Conservation (phyloP, 2,888 invertebrate species). For the Rhopalosiphum nymphaeae region DNA sequence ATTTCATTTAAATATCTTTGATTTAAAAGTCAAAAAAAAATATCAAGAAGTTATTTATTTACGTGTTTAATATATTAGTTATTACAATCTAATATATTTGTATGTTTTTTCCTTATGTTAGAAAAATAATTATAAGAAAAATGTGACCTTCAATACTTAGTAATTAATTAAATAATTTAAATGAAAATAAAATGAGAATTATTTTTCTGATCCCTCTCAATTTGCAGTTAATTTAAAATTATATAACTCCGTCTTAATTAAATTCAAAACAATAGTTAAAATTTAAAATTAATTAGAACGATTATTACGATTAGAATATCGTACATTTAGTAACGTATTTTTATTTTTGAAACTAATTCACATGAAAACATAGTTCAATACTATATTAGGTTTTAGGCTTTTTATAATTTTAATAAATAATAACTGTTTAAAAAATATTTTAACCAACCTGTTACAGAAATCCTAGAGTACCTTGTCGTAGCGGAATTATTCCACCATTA, state of each 20-base stretch:
- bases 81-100: not conserved
- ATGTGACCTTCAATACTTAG: not conserved
- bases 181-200: not conserved
- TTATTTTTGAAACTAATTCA: not conserved
- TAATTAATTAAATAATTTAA: not conserved
- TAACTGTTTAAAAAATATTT: not conserved
- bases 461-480: constrained; percentile 91
- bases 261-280: not conserved
- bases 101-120: not conserved
- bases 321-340: not conserved
- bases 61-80: not conserved
- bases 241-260: not conserved
- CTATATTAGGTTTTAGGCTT: not conserved
- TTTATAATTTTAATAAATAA: not conserved
- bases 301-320: not conserved
- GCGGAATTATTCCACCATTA: constrained; percentile 88
- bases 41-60: not conserved
- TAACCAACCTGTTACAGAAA: constrained; percentile 75
- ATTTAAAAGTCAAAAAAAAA: not conserved
- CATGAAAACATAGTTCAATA: not conserved
- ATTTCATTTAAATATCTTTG: not conserved
- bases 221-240: not conserved
- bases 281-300: not conserved
- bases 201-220: not conserved
- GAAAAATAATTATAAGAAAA: not conserved